A percentile compares a stretch with the other conserved stretches of the same genome.
Evolutionary conservation across 2,797 vertebrate genomes (phyloP).

Genomic region (Leptoclinus maculatus): DNA sequence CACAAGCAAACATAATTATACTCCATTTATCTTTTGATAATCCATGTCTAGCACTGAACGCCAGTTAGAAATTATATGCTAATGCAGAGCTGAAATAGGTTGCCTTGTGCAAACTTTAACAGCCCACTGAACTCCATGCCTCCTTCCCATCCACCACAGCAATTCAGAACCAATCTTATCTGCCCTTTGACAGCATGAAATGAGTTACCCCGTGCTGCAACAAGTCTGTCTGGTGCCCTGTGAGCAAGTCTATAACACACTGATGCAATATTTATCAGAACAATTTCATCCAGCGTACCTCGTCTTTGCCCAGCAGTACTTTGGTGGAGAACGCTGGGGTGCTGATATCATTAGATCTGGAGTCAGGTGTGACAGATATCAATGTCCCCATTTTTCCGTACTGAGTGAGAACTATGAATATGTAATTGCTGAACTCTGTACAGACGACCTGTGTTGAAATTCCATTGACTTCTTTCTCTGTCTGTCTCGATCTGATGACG

Average conservation of each 20-base stretch:
- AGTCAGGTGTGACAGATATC: slow-evolving; percentile 90
- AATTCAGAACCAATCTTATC: slow-evolving; percentile 50
- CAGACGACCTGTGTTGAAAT: slow-evolving; percentile 93
- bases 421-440: slow-evolving; percentile 92
- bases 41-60: not conserved
- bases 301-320: slow-evolving; percentile 96
- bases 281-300: slow-evolving; percentile 83
- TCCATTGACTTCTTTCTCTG: slow-evolving; percentile 86
- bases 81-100: slow-evolving; percentile 47
- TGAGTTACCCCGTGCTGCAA: slow-evolving; percentile 37
- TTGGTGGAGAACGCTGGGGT: slow-evolving; percentile 88
- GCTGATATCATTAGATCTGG: slow-evolving; percentile 84
- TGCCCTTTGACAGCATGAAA: slow-evolving; percentile 59
- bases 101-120: slow-evolving; percentile 51
- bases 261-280: slow-evolving; percentile 48
- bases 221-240: slow-evolving; percentile 25
- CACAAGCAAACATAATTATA: slow-evolving; percentile 24
- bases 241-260: slow-evolving; percentile 44
- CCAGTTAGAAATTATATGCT: slow-evolving; percentile 41
- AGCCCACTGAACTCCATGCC: slow-evolving; percentile 27
- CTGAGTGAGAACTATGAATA: slow-evolving; percentile 94
- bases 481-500: slow-evolving; percentile 88
- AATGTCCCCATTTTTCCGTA: slow-evolving; percentile 95
- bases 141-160: slow-evolving; percentile 4
- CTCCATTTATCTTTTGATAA: slow-evolving; percentile 24